phyloP scores from a whole-genome alignment of 2,797 vertebrate genomes.

The Falco rusticolus region DNA sequence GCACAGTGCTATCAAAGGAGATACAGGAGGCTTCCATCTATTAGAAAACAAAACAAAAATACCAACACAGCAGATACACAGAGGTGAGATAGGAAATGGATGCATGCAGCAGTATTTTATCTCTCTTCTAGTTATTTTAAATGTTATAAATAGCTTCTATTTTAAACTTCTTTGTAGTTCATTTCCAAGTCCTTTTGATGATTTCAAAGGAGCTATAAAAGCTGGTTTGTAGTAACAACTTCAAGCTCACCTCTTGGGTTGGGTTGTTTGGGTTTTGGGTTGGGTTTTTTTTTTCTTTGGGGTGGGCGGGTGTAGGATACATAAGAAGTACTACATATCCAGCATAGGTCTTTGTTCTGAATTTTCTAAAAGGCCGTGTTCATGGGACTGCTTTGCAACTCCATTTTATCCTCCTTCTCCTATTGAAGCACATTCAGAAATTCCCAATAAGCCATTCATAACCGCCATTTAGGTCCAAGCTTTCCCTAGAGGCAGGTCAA shows the following conservation, averaged over 20 bases:
- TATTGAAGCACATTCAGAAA: not conserved
- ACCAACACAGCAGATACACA: not conserved
- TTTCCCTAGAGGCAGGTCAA: not conserved
- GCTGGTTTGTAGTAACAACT: not conserved
- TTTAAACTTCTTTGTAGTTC: slow-evolving; percentile 7
- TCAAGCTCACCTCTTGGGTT: not conserved
- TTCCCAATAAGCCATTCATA: not conserved
- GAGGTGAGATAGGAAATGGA: not conserved
- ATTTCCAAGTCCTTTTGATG: not conserved
- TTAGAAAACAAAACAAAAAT: not conserved
- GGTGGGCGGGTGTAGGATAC: not conserved
- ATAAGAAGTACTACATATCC: not conserved
- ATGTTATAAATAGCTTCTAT: not conserved
- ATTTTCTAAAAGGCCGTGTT: not conserved
- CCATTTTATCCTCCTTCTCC: not conserved
- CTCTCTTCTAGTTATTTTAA: not conserved
- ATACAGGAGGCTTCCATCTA: slow-evolving; percentile 87
- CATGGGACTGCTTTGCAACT: not conserved
- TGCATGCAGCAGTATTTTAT: not conserved
- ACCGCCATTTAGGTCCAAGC: not conserved
- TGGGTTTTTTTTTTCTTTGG: not conserved
- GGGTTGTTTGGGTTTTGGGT: too few relatives aligned
- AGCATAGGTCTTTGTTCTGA: not conserved
- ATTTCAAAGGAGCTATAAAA: slow-evolving; percentile 29
- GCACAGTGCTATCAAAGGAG: slow-evolving; percentile 87